Evolutionary conservation across 2,888 invertebrate genomes (phyloP).

Genomic region (Smittia sp.): DNA sequence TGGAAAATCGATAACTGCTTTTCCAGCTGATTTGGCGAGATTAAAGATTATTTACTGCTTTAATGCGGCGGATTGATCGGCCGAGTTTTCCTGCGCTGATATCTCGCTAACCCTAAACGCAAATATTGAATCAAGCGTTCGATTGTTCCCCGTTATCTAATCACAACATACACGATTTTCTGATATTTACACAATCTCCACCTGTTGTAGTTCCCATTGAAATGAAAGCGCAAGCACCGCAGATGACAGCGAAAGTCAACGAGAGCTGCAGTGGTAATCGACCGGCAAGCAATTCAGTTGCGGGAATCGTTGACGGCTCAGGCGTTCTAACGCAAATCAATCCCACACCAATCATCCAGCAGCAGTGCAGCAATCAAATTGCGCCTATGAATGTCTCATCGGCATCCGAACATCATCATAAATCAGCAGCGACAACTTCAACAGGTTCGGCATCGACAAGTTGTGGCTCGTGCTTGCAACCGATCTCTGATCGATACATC

Average conservation of each 20-base stretch:
- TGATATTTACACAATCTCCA: not conserved
- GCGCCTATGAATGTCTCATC: not conserved
- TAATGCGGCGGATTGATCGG: conserved; percentile 5
- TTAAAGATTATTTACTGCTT: conserved; percentile 23
- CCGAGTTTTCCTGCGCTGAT: not conserved
- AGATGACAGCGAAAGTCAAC: conserved; percentile 14
- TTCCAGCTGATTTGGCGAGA: not conserved
- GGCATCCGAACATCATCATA: conserved; percentile 18
- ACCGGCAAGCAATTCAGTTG: conserved; percentile 20
- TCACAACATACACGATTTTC: not conserved
- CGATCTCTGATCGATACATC: conserved; percentile 72
- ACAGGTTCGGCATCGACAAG: conserved; percentile 15
- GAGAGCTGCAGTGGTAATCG: conserved; percentile 29
- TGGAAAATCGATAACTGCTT: conserved; percentile 21
- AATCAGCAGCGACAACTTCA: conserved; percentile 15
- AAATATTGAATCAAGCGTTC: not conserved
- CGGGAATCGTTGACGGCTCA: conserved; percentile 31
- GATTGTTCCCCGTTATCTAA: conserved; percentile 37
- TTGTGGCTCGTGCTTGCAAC: conserved; percentile 68
- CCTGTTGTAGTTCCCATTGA: conserved; percentile 40
- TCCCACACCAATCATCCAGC: conserved; percentile 37
- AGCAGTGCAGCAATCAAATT: conserved; percentile 17
- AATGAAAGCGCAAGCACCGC: conserved; percentile 36
- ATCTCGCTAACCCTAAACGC: conserved; percentile 10
- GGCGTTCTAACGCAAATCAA: conserved; percentile 33